Evolutionary conservation across 2,888 invertebrate genomes (phyloP), one percentile per base, ranked within the genome.

Genomic region (Poecilobothrus nobilitatus): DNA sequence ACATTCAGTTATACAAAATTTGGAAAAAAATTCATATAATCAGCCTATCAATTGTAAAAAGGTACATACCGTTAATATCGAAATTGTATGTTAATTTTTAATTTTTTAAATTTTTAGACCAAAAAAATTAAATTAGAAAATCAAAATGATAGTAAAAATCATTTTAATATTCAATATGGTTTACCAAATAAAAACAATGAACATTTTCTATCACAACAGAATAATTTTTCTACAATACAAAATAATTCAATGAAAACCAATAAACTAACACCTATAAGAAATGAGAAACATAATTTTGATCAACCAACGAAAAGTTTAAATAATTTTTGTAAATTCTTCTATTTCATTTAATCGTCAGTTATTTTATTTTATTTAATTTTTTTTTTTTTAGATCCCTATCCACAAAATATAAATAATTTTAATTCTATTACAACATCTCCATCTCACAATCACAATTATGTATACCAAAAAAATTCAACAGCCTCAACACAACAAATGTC

Each of bases 401-500:
- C 12, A 18, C 53, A 15, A 53, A 53, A 18, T 53, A 2, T 6
- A 18, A 53, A 15, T 53, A 53, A 18, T 53, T 53, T 18, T 53
- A 9, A 53, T 18, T 61, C 63, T 68, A 41, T 62, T 66, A 70
- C 18, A 37, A 67, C 9, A 69, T 68, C n/a, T 62, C 66, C 18
- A 69, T 74, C 37, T 68, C 71, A 5, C 66, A 71, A 44, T 44
- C 44, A 53, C 9, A 18, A 53, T 53, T 53, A 18, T 53, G 18
- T 2, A 3, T 53, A 15, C 62, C 68, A 73, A 15, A 73, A 74
- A n/a, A 71, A 74, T 44, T 67, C 73, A 22, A 18, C 53, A 53
- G 27, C 27, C 6, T 22, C 70, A 34, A 22, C 64, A 44, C 37
- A 66, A 6, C 22, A 66, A 68, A 44, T 20, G 5, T 5, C 27